Percentiles rank a stretch among this genome's conserved stretches.
Conservation (phyloP, 2,888 invertebrate genomes). For the Heliconius sara region DNA sequence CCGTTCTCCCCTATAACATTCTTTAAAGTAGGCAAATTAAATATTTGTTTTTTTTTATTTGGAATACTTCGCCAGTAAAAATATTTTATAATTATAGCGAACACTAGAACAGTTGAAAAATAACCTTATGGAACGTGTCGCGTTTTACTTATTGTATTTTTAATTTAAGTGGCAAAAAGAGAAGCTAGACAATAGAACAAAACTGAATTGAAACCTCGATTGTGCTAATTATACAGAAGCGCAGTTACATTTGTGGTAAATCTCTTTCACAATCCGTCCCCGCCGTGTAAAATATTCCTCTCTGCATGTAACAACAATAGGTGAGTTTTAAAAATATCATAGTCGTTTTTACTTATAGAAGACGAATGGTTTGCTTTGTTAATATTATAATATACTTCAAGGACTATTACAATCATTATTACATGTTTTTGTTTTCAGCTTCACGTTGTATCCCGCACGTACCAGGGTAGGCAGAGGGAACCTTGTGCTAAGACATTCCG, state of each 20-base stretch:
- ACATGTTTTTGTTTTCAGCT: background rate
- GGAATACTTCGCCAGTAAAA: too few species aligned
- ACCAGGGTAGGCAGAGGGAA: too few species aligned
- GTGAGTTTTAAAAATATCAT: slow-evolving; percentile 5
- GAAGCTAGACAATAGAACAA: slow-evolving; percentile 34
- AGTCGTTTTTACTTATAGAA: background rate
- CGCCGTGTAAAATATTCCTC: slow-evolving; percentile 18
- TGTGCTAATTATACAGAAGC: slow-evolving; percentile 27
- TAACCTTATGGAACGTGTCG: background rate
- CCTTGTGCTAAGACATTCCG: too few species aligned
- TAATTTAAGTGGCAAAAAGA: slow-evolving; percentile 17
- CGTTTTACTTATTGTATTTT: background rate
- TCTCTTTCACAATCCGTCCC: slow-evolving; percentile 21
- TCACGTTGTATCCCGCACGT: too few species aligned
- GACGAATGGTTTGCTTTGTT: slow-evolving; percentile 4
- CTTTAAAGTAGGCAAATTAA: background rate
- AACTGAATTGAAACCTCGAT: slow-evolving; percentile 30
- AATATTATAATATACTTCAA: background rate
- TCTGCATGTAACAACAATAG: background rate
- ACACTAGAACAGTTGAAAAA: background rate
- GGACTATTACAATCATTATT: background rate
- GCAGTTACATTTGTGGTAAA: slow-evolving; percentile 27
- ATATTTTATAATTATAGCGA: background rate
- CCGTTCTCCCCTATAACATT: background rate
- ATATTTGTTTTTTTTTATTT: background rate